Base-by-base conservation (phyloP, 2,797 vertebrate species). In the Neostethus bicornis region DNA sequence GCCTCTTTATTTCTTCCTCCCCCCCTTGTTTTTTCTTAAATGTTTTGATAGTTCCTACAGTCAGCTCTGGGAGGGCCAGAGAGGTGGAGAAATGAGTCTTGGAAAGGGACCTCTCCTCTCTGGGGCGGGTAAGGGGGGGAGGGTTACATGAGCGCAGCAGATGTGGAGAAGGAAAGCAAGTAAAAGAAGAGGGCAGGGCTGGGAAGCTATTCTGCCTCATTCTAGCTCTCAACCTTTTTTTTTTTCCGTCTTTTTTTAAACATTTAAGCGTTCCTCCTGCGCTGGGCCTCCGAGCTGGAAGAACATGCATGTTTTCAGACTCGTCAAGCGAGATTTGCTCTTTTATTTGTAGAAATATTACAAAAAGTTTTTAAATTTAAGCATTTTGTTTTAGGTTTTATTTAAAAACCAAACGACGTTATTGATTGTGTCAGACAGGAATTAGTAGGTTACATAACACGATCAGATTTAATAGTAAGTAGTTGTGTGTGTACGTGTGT, bases 111-210 rank as follows among this genome's bases (percentile, higher is more conserved):
- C 83, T 81, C 84, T 85, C 64, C 73, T 81, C 68, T 75, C 75
- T 62, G 52, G 89, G 88, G 20, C 25, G 11, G 38, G 50, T n/a
- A n/a, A n/a, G n/a, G 32, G 23, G 28, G 47, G 17, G 54, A 32
- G 87, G 84, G 76, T 89, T 87, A 87, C 89, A 91, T 90, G 85
- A 92, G 90, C 86, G 84, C 85, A 92, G 87, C 91, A 92, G 91
- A 93, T 93, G 91, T 93, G 89, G 87, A 83, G 67, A 83, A 71
- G 34, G 73, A 59, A 59, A 66, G 67, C 37, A 50, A 79, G 60
- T 79, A 49, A 70, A 75, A 70, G 77, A 63, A 51, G 65, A 78
- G 74, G 77, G 81, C 66, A 25, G 57, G 73, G 84, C 81, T 83
- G 79, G 79, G 83, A 86, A 86, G 85, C 74, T 83, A 90, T 92